Evolutionary conservation across 2,113 vertebrate genomes (phyloP).

Genomic region (Syngnathus scovelli): DNA sequence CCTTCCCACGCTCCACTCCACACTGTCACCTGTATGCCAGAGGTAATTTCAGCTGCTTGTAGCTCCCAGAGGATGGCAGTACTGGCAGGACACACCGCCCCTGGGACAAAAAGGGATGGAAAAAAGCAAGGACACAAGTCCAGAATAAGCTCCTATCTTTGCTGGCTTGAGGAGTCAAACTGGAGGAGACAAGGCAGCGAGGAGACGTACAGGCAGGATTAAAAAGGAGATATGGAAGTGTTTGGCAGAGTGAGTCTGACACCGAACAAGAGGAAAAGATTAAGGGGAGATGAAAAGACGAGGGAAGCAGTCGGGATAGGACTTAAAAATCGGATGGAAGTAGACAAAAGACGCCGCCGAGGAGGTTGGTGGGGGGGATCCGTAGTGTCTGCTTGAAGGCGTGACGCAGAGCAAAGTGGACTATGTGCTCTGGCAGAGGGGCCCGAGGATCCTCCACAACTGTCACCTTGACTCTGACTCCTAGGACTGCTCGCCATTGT

Average conservation of each 20-base stretch:
- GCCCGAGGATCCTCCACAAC: constrained; percentile 56
- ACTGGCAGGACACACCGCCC: constrained; percentile 54
- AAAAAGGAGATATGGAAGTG: constrained; percentile 21
- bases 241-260: constrained; percentile 25
- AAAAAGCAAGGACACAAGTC: constrained; percentile 49
- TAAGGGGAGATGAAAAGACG: constrained; percentile 11
- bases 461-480: constrained; percentile 61
- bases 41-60: constrained; percentile 67
- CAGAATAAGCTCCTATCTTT: constrained; percentile 39
- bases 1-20: constrained; percentile 12
- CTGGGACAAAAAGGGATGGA: constrained; percentile 41
- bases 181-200: constrained; percentile 32
- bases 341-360: constrained; percentile 32
- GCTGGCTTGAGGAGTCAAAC: constrained; percentile 29
- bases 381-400: constrained; percentile 33
- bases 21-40: constrained; percentile 71
- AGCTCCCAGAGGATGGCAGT: constrained; percentile 55
- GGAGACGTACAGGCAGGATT: neutral
- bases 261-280: constrained; percentile 10
- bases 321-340: constrained; percentile 31
- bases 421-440: constrained; percentile 58
- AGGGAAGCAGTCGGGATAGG: constrained; percentile 5
- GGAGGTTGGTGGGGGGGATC: constrained; percentile 17
- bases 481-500: constrained; percentile 51
- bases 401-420: constrained; percentile 54